These are phyloP conservation scores for Rhipidura dahli DNA, from an alignment of 2,113 vertebrate genomes.

Conservation along the genomic window DNA sequence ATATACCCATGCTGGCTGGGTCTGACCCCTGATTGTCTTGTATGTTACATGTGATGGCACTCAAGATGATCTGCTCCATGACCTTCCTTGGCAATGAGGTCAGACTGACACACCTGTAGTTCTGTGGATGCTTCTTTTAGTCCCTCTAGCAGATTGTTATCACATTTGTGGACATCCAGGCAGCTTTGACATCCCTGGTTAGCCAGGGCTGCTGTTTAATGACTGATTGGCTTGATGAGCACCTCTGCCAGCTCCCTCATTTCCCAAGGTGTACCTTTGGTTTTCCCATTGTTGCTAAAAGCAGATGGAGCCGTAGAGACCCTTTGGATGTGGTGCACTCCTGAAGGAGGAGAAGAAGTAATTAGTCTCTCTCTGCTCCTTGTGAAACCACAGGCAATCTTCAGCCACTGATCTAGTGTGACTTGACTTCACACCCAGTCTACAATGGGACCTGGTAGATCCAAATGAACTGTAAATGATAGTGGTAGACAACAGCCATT, in stretches of 20 bases:
- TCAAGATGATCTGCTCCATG: neutral
- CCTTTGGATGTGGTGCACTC: fast-evolving
- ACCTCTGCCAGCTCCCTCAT: neutral
- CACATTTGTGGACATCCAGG: neutral
- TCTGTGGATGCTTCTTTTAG: neutral
- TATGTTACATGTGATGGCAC: neutral
- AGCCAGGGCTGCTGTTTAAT: neutral
- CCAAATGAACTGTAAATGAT: neutral
- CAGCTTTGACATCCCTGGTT: neutral
- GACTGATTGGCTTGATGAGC: neutral
- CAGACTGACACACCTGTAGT: neutral
- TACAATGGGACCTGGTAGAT: neutral
- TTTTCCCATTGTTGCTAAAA: neutral
- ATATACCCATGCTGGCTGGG: too few species aligned
- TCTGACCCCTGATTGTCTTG: neutral
- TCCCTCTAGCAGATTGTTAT: neutral
- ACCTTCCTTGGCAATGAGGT: fast-evolving
- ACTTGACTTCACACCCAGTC: neutral
- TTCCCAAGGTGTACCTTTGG: neutral
- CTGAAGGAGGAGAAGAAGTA: neutral
- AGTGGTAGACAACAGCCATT: neutral
- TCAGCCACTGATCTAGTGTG: neutral
- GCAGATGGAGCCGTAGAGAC: neutral
- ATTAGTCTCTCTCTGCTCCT: neutral
- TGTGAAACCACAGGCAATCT: neutral